Evolutionary conservation across 2,797 vertebrate species (phyloP).

Genomic region (Dipus sagitta): DNA sequence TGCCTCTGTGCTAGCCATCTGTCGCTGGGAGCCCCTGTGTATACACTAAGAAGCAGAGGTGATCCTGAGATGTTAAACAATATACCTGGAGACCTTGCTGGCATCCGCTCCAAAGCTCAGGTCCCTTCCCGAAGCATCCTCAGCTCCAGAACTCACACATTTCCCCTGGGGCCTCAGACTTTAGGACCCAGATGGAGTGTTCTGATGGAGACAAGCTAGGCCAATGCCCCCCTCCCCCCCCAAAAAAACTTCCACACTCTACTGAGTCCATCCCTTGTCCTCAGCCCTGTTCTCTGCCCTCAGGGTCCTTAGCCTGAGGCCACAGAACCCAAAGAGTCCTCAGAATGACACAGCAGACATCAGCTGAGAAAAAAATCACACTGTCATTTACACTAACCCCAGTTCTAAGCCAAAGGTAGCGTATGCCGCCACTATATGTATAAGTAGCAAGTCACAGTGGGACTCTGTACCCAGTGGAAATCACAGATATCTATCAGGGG

Average conservation of each 20-base stretch:
- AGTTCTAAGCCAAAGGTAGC: background rate
- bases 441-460: background rate
- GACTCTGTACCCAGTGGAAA: background rate
- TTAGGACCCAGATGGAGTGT: background rate
- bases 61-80: background rate
- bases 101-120: background rate
- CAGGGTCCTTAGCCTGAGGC: background rate
- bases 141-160: background rate
- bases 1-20: background rate
- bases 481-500: background rate
- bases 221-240: fast-evolving
- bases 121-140: background rate
- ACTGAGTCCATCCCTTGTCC: background rate
- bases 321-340: background rate
- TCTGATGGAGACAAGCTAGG: background rate
- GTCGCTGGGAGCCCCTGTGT: background rate
- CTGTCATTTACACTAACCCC: background rate
- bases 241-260: too few species aligned
- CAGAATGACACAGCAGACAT: background rate
- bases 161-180: background rate
- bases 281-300: background rate
- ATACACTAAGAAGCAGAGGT: background rate
- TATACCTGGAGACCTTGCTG: background rate
- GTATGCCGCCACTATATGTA: background rate
- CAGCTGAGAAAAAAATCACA: background rate